These are phyloP conservation scores for Psammodynastes pulverulentus DNA, from an alignment of 2,113 vertebrate genomes.

Conservation along the genomic window DNA sequence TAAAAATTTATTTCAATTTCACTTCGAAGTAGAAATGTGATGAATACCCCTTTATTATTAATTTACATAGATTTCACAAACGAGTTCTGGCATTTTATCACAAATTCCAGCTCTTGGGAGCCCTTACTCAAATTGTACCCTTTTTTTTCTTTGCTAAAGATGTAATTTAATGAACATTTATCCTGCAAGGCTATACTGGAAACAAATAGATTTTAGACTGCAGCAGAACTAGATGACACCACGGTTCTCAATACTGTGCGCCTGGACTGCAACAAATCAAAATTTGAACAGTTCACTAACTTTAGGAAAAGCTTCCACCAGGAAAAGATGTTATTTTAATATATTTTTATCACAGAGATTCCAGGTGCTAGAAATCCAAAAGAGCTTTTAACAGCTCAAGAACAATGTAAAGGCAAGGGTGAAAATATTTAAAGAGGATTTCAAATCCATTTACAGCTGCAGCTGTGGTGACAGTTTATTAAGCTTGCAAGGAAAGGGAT, in stretches of 20 bases:
- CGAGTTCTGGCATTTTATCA: background rate
- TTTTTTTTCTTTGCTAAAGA: background rate
- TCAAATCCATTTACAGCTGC: conserved; percentile 55
- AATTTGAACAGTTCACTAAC: conserved; percentile 23
- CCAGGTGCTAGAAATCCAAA: conserved; percentile 38
- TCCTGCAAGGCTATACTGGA: background rate
- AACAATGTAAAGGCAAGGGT: conserved; percentile 56
- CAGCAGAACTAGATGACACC: background rate
- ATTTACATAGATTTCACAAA: background rate
- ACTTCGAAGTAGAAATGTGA: background rate
- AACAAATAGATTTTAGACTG: background rate
- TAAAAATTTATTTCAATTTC: background rate
- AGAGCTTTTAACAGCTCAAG: conserved; percentile 19
- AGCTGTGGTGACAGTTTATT: conserved; percentile 54
- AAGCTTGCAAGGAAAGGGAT: conserved; percentile 39
- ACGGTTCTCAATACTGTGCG: background rate
- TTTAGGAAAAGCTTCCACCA: conserved; percentile 30
- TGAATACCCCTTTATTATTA: background rate
- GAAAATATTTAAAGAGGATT: conserved; percentile 53
- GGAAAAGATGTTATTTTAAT: conserved; percentile 1
- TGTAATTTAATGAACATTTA: background rate
- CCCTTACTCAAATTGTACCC: background rate
- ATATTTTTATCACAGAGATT: conserved; percentile 15
- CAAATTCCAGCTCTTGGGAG: background rate
- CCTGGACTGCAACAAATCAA: conserved; percentile 17